Evolutionary conservation across 2,888 invertebrate genomes (phyloP), one percentile per base, ranked within the genome.

Genomic region (Morpho achilles): DNA sequence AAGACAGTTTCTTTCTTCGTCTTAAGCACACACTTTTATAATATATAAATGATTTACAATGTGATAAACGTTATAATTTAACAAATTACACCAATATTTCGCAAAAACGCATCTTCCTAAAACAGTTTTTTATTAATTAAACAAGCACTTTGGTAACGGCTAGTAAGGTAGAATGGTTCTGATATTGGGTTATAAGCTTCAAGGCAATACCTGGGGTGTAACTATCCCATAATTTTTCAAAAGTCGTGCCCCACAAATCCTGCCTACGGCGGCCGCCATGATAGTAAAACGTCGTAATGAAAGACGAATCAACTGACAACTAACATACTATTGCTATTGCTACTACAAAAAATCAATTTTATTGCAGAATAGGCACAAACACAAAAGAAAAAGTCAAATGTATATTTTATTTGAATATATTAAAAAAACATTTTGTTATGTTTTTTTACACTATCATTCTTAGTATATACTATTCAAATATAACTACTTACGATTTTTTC

Each of bases 231-330:
- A 93, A 74, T 94, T 92, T 93, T 94, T 96, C 80, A 96, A 93
- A 88, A 96, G 93, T 87, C 94, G 94, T 84, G 95, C 94, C 91
- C 95, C 95, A 92, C 94, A 96, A 93, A 96, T 94, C 92, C 96
- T 94, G 92, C 96, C 95, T 87, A 96, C 94, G 87, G 94, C 93
- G 90, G 95, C 95, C 93, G 96, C 96, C 96, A 96, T 96, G 93
- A 94, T 96, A 93, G 92, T 78, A 85, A 88, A 88, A 87, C 88
- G 87, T 86, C 87, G 83, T 73, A 82, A 77, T 81, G 85, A 87
- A 81, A 78, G 82, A 79, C 74, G 71, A 78, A 74, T 71, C 70
- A 67, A 77, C 68, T 86, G 88, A 86, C 88, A 82, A 80, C 74
- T 78, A 64, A 60, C 72, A 62, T 32, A 51, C 62, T 48, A 50